phyloP scores from a whole-genome alignment of 2,113 vertebrate genomes.

The Sturnus vulgaris region DNA sequence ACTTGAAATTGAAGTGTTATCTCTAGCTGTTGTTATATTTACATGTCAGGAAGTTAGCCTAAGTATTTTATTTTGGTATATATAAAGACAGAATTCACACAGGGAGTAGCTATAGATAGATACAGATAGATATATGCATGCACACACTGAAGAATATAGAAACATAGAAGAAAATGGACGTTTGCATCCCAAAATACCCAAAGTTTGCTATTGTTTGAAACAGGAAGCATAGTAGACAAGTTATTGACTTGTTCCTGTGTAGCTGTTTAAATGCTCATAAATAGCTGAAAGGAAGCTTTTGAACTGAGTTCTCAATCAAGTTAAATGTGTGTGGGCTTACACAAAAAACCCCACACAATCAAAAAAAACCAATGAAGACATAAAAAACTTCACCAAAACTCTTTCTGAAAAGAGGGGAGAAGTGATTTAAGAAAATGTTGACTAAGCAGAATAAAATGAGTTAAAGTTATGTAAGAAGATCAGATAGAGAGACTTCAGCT shows the following conservation, averaged over 20 bases:
- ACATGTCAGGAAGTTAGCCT: not conserved
- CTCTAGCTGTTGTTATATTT: not conserved
- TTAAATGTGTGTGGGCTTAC: constrained; percentile 5
- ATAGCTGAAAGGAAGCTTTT: constrained; percentile 49
- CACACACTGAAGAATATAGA: not conserved
- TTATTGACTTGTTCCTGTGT: constrained; percentile 45
- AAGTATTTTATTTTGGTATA: not conserved
- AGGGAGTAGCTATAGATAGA: not conserved
- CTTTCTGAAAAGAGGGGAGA: not conserved
- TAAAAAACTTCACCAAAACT: not conserved
- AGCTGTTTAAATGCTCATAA: constrained; percentile 36
- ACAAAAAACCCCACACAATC: not conserved
- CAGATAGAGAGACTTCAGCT: not conserved
- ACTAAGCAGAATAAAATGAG: not conserved
- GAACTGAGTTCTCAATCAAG: constrained; percentile 19
- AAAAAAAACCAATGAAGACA: not conserved
- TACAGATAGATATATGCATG: not conserved
- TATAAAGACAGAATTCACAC: not conserved
- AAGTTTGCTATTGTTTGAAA: constrained; percentile 24
- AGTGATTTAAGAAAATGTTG: not conserved
- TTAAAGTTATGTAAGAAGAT: not conserved
- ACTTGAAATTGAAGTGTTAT: not conserved
- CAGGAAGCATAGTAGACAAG: constrained; percentile 29
- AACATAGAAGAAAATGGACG: not conserved
- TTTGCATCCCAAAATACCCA: not conserved